Evolutionary conservation across 2,888 invertebrate species (phyloP).

Genomic region (Lochmaea crataegi): DNA sequence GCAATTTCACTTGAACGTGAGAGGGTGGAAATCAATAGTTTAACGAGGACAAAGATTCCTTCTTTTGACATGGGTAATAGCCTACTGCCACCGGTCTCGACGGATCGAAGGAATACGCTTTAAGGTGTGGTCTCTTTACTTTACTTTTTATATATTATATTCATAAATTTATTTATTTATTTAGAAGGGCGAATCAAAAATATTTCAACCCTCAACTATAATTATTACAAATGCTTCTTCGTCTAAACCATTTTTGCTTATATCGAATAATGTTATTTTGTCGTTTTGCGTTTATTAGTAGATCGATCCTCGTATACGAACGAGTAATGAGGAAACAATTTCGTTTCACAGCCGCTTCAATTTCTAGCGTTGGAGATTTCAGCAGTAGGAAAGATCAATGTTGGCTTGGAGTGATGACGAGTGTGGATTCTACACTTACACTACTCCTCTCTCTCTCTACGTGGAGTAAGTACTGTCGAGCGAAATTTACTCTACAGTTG

Average conservation of each 20-base stretch:
- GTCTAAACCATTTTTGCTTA: background rate
- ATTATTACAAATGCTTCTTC: no score
- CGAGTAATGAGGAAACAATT: constrained; percentile 39
- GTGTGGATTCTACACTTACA: constrained; percentile 27
- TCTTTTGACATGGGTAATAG: constrained; percentile 49
- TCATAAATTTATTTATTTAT: no score
- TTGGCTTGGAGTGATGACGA: constrained; percentile 39
- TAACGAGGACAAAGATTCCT: constrained; percentile 52
- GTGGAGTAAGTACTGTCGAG: background rate
- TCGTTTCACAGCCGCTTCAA: constrained; percentile 35
- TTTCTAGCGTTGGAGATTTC: constrained; percentile 38
- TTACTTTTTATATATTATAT: background rate
- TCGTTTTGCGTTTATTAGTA: background rate
- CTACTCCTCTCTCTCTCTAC: no score
- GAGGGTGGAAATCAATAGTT: constrained; percentile 56
- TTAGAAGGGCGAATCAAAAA: no score
- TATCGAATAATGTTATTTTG: background rate
- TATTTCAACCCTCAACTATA: no score
- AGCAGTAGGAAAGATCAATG: constrained; percentile 42
- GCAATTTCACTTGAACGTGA: constrained; percentile 53
- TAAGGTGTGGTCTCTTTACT: constrained; percentile 30
- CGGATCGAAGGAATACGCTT: constrained; percentile 29
- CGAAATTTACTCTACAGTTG: no score
- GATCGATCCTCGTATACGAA: constrained; percentile 23
- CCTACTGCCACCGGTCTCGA: constrained; percentile 36